These are phyloP conservation scores for Dryobota labecula DNA, from an alignment of 2,888 invertebrate genomes.

Conservation along the genomic window DNA sequence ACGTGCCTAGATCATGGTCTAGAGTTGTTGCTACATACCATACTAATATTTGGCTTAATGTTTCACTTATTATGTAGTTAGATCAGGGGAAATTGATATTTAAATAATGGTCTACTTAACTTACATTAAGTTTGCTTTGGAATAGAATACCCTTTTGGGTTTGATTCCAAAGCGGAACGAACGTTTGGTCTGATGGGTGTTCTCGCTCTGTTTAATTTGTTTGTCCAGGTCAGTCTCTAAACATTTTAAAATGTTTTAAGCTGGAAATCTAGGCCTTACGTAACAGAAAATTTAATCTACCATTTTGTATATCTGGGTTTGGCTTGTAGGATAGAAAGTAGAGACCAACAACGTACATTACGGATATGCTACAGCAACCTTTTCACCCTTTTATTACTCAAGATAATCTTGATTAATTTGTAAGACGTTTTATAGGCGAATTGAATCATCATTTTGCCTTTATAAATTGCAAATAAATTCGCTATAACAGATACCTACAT, in stretches of 20 bases:
- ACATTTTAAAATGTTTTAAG: background rate
- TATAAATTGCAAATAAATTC: conserved; percentile 35
- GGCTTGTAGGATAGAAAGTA: background rate
- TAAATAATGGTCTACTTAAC: conserved; percentile 40
- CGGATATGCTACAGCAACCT: background rate
- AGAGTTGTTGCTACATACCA: conserved; percentile 54
- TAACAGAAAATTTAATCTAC: background rate
- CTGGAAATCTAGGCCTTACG: background rate
- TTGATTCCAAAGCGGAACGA: conserved; percentile 51
- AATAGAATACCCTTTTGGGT: conserved; percentile 37
- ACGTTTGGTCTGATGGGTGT: conserved; percentile 23
- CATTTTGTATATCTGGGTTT: background rate
- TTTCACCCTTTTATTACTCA: background rate
- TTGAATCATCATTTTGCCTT: conserved; percentile 13
- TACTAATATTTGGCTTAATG: conserved; percentile 48
- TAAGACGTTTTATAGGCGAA: background rate
- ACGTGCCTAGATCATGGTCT: conserved; percentile 79
- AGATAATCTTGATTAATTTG: background rate
- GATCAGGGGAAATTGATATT: conserved; percentile 38
- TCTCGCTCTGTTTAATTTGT: conserved; percentile 52
- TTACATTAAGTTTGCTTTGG: conserved; percentile 32
- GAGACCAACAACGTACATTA: background rate
- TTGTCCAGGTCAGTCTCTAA: conserved; percentile 8
- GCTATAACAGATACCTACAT: conserved; percentile 36
- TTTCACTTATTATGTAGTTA: conserved; percentile 38